Base-by-base conservation (phyloP, 2,797 vertebrate species). In the Myoxocephalus aenaeus region DNA sequence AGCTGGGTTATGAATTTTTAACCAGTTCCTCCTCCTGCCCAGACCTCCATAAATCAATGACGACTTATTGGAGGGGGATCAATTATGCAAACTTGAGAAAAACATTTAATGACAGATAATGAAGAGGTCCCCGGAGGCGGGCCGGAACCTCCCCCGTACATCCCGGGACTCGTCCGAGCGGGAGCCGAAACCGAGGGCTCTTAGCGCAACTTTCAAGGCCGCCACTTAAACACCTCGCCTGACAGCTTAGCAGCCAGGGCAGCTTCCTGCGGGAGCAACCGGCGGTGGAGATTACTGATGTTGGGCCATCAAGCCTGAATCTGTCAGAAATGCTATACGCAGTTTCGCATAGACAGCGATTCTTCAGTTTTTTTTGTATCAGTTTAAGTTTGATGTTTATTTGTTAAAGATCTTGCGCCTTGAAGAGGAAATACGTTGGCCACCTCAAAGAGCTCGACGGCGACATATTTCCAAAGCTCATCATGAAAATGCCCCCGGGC, bases 61-160 rank as follows among this genome's bases (percentile, higher is more conserved):
- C 95, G 96, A 97, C 96, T 98, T 97, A 98, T 98, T 97, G 96
- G 95, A 90, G 93, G 93, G 53, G 22, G 95, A 99, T 99, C 98
- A 99, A 99, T 99, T 98, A 98, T 99, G 97, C 97, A 98, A 98
- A 98, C 96, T 97, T 96, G 40, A 42, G 5, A 96, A 97, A 98
- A 98, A 97, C 97, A 98, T 97, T 98, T 98, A 99, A 98, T 98
- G 96, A 98, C 96, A 98, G 95, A 96, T 97, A 98, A 99, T 99
- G 96, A 99, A 97, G 94, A 94, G 93, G 94, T 95, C 97, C 96
- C 96, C n/a, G 48, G 96, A 93, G 96, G 77, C 0, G 0, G 71
- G 72, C 81, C 32, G 76, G 77, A 80, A 84, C 93, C 82, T 48
- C 74, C 76, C 86, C 86, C 70, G 84, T 92, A 93, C 91, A 1